Base-by-base conservation (phyloP, 2,888 invertebrate genomes). In the Neria commutata region DNA sequence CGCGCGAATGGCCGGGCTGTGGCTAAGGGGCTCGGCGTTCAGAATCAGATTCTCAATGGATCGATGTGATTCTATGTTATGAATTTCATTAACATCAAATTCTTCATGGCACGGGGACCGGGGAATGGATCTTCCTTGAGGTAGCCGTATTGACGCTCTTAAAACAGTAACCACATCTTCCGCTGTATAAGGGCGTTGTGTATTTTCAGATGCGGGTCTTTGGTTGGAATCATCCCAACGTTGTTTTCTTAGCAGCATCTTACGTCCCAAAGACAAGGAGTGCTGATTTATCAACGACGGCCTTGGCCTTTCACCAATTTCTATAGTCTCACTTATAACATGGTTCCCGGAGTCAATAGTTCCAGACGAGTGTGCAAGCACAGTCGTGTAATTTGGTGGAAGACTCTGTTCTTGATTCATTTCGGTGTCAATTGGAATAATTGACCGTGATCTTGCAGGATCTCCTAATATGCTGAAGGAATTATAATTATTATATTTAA, bases 11-110 rank as follows among this genome's bases (percentile, higher is more conserved):
- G 75, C 71, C 51, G 73, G 77, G 58, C 78, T 79, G 62, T 77
- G 71, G 57, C 77, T 79, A 25, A 76, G 70, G 23, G 80, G 75
- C 52, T 77, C 78, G 8, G 74, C 77, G 62, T 80, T 80, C 23
- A 78, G 66, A 49, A 80, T 77, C 40, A 80, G 68, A 71, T 80
- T 78, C 64, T 80, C 80, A 54, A 74, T 75, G 2, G 80, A 80
- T 46, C 78, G 71, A 45, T 54, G 54, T 40, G 51, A 47, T 33
- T 51, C 47, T n/a, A 29, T 45, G 19, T 48, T 17, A n/a, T 29
- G 61, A 10, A 48, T 45, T 29, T 42, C 19, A n/a, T n/a, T n/a
- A n/a, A n/a, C n/a, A n/a, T n/a, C n/a, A n/a, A n/a, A n/a, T 60
- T 72, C 71, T 60, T 70, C 42, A 34, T 73, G 73, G 10, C 23